Evolutionary conservation across 1,140 invertebrate species (phyloP).

Genomic region (Heliconius hermathena): DNA sequence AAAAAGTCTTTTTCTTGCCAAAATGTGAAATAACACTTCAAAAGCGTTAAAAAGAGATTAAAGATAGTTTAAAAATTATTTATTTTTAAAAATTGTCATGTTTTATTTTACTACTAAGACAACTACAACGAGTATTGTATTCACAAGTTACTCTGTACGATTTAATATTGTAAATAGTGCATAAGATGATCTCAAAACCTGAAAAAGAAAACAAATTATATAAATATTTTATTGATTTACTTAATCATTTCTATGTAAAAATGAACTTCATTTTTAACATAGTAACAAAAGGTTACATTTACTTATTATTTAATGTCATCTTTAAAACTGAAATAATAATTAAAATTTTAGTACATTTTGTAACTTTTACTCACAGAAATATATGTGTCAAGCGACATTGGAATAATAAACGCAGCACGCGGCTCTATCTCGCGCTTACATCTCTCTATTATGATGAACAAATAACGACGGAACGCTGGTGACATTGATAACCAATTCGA

Average conservation of each 20-base stretch:
- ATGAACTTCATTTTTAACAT: no score
- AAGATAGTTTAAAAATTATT: no score
- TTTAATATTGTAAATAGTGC: constrained; percentile 64
- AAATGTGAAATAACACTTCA: no score
- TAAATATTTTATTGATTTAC: no score
- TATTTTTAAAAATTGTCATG: neutral
- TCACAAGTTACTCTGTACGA: constrained; percentile 38
- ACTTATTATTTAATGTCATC: no score
- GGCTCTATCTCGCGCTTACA: constrained; percentile 49
- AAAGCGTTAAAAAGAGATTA: no score
- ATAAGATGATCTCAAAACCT: constrained; percentile 66
- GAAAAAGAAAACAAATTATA: constrained; percentile 42
- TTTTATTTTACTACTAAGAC: neutral
- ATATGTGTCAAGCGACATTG: constrained; percentile 64
- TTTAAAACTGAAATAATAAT: no score
- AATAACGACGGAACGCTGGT: constrained; percentile 48
- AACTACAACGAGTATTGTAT: neutral
- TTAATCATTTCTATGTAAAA: no score
- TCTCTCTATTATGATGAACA: constrained; percentile 56
- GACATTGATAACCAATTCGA: constrained; percentile 53
- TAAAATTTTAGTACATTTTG: no score
- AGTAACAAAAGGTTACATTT: no score
- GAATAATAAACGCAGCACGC: constrained; percentile 56
- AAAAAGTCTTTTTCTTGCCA: no score
- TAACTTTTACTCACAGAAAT: constrained; percentile 49